Conservation (phyloP, 1,140 invertebrate genomes). For the Camponotus vicinus region DNA sequence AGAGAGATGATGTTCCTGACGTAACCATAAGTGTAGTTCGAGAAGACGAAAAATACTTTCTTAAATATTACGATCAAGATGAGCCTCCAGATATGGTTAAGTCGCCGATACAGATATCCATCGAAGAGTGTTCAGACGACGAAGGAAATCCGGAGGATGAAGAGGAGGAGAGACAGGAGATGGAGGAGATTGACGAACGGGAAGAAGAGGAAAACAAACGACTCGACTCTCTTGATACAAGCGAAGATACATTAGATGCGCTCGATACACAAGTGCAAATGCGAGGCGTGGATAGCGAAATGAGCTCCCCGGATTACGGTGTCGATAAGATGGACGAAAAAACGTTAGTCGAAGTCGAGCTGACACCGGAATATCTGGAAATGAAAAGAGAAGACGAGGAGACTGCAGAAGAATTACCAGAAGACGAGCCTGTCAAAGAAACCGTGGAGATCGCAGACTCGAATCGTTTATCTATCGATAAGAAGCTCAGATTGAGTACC, state of each 20-base stretch:
- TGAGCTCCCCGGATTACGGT: constrained; percentile 84
- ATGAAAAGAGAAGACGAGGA: constrained; percentile 83
- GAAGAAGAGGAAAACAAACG: constrained; percentile 82
- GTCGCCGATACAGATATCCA: constrained; percentile 85
- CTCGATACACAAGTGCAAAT: constrained; percentile 83
- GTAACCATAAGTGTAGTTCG: constrained; percentile 64
- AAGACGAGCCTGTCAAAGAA: constrained; percentile 79
- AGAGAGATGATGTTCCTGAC: constrained; percentile 81
- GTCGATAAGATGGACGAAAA: constrained; percentile 85
- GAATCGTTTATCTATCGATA: constrained; percentile 80
- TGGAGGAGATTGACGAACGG: constrained; percentile 80
- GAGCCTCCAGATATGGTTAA: constrained; percentile 83
- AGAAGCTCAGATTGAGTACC: constrained; percentile 81
- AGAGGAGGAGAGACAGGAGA: constrained; percentile 81
- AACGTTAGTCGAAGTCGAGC: constrained; percentile 83
- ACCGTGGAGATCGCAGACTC: constrained; percentile 19
- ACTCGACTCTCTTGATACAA: constrained; percentile 81
- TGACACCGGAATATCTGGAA: constrained; percentile 84
- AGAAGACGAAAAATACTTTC: constrained; percentile 52
- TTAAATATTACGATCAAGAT: constrained; percentile 76
- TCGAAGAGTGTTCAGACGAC: constrained; percentile 85
- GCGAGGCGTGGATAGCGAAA: constrained; percentile 82
- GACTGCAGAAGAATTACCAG: constrained; percentile 82
- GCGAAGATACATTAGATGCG: constrained; percentile 84
- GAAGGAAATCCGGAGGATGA: constrained; percentile 79